Evolutionary conservation across 2,113 vertebrate genomes (phyloP), one percentile per base, ranked within the genome.

Genomic region (Hemicordylus capensis): DNA sequence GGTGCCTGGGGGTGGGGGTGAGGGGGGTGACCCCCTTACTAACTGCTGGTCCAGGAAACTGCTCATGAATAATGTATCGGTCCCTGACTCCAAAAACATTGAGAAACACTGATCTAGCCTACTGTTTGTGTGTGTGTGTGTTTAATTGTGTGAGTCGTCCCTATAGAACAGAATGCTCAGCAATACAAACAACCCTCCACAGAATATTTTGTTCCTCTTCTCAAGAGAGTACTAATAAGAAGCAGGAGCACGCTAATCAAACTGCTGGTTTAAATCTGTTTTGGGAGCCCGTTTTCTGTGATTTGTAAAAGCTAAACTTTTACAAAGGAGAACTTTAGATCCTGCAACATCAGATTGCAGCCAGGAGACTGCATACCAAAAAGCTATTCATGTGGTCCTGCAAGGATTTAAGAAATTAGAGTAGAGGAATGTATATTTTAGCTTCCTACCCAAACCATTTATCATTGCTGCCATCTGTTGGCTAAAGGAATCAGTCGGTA

Each of bases 271-370:
- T 51, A 64, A 76, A 48, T 84, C 87, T 19, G 79, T 81, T 80
- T 87, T 22, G 61, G 39, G 24, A 76, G 75, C 86, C 12, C 44
- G 9, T 78, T 82, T 78, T 39, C 87, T 84, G 28, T 78, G 74
- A 81, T 69, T 3, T 89, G 64, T 10, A 17, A 39, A 42, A 83
- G 54, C 11, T 73, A 76, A 89, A 59, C 26, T 24, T 48, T 72
- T 4, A 8, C 3, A 31, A 67, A 34, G 51, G 48, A 59, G 75
- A 82, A 39, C 34, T 86, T 67, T 67, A 67, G 66, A 37, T 92
- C 28, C 64, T 83, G 74, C 42, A 48, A 70, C 66, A 79, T 76
- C 63, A 76, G n/a, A 8, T 28, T 6, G 31, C 28, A 75, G 83
- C 11, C 66, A 39, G 37, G 58, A 89, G 92, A 80, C 39, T 56